These are phyloP conservation scores for Drosophila athabasca DNA, from an alignment of 1,140 invertebrate genomes.

Conservation along the genomic window DNA sequence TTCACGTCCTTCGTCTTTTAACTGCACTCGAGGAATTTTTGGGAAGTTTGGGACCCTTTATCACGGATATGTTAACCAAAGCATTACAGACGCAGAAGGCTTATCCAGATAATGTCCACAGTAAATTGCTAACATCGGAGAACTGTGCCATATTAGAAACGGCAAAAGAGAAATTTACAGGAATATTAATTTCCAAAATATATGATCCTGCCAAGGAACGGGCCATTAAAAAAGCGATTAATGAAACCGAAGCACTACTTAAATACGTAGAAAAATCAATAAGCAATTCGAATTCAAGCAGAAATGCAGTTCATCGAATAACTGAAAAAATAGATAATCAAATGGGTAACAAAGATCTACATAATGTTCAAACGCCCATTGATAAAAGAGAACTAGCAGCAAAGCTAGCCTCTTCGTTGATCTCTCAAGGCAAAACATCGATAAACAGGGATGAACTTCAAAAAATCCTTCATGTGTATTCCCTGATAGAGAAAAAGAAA, in stretches of 20 bases:
- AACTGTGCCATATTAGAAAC: slow-evolving; percentile 72
- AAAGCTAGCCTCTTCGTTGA: slow-evolving; percentile 61
- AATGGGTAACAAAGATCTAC: background rate
- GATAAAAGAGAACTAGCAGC: slow-evolving; percentile 68
- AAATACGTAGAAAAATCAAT: slow-evolving; percentile 20
- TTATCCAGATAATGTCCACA: slow-evolving; percentile 41
- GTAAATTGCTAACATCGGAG: slow-evolving; percentile 46
- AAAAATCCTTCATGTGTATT: slow-evolving; percentile 71
- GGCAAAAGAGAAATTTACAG: slow-evolving; percentile 72
- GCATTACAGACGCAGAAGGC: slow-evolving; percentile 88
- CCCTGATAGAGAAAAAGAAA: slow-evolving; percentile 67
- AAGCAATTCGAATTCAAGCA: background rate
- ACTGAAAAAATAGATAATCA: slow-evolving; percentile 9
- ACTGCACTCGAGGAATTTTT: slow-evolving; percentile 91
- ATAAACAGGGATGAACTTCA: slow-evolving; percentile 66
- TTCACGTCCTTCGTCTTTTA: slow-evolving; percentile 88
- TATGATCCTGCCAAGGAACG: slow-evolving; percentile 59
- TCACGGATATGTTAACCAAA: slow-evolving; percentile 89
- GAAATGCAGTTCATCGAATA: background rate
- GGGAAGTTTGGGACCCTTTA: slow-evolving; percentile 90
- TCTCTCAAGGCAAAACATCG: slow-evolving; percentile 74
- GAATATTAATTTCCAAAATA: slow-evolving; percentile 66
- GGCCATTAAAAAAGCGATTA: slow-evolving; percentile 63
- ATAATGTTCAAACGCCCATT: slow-evolving; percentile 19
- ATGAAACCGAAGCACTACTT: slow-evolving; percentile 55